Conservation (phyloP, 2,888 invertebrate genomes). For the Plutella xylostella region DNA sequence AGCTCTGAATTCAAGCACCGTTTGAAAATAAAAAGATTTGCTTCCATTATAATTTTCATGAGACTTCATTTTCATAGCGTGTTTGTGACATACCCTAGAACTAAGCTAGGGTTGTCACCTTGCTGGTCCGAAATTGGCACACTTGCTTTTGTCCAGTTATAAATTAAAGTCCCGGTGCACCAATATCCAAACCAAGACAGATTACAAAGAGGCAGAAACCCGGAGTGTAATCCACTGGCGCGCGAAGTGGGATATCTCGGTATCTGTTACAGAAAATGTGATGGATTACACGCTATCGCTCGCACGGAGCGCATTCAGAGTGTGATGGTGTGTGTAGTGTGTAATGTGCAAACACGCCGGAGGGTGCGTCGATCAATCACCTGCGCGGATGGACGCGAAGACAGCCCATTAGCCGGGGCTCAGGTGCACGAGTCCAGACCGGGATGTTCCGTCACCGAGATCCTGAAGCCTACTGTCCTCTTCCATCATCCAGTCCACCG, state of each 20-base stretch:
- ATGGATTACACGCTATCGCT: constrained; percentile 45
- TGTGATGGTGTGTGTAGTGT: constrained; percentile 5
- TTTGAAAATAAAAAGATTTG: no score
- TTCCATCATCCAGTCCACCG: constrained; percentile 43
- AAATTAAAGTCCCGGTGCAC: no score
- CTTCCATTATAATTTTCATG: constrained; percentile 20
- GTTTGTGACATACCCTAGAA: no score
- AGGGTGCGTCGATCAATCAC: constrained; percentile 63
- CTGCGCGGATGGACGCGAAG: constrained; percentile 50
- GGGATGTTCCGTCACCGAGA: constrained; percentile 14
- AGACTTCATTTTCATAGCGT: no score
- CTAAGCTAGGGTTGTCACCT: no score
- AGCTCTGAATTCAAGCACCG: no score
- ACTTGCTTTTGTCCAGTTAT: no score
- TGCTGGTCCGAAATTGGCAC: no score
- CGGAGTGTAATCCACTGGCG: no score
- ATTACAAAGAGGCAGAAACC: no score
- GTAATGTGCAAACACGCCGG: constrained; percentile 47
- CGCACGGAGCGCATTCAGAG: background rate
- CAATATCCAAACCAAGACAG: no score
- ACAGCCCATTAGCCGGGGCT: constrained; percentile 58
- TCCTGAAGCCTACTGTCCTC: constrained; percentile 25
- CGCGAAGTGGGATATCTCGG: no score
- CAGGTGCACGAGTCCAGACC: constrained; percentile 43
- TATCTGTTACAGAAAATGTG: constrained; percentile 28